Evolutionary conservation across 2,888 invertebrate species (phyloP), one percentile per base, ranked within the genome.

Genomic region (Tenthredo amoena): DNA sequence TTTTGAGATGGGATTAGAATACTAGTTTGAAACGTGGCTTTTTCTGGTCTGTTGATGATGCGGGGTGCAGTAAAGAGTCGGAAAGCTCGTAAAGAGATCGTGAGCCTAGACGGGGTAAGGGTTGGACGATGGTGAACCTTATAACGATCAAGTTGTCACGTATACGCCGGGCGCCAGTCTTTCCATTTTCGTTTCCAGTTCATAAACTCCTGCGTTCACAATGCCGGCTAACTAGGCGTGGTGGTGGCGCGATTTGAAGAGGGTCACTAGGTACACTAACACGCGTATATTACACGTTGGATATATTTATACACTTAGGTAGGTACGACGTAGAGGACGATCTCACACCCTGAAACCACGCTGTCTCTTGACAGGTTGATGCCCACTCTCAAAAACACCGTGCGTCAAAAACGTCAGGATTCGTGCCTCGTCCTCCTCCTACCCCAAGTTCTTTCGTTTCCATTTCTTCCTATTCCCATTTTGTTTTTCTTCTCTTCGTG

Each of bases 201-300:
- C 89, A 90, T 90, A 90, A 91, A 91, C 87, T 89, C 87, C 85
- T 81, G 65, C 50, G 74, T 37, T 85, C 87, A 92, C 91, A 92
- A 92, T 91, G 88, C 88, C 87, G 89, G 89, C 91, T 91, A 92
- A 92, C 92, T 91, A 92, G 92, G 92, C 91, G 92, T 91, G 91
- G 91, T 88, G 88, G 88, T 86, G 82, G 81, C 88, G 87, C 84
- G 86, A 86, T 91, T 90, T 92, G 91, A 92, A 90, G 91, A 92
- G 92, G 92, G 91, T 91, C 91, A 91, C 91, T 90, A 89, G 83
- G 72, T 76, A 76, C 58, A 34, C 71, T 10, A 77, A 77, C 77
- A 62, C 81, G 10, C 34, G 15, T 43, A 34, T 62, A 40, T 37
- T 55, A 81, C 37, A 40, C 40, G 37, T 81, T 71, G 76, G 76